Evolutionary conservation across 2,888 invertebrate species (phyloP).

Genomic region (Anticlea derivata): DNA sequence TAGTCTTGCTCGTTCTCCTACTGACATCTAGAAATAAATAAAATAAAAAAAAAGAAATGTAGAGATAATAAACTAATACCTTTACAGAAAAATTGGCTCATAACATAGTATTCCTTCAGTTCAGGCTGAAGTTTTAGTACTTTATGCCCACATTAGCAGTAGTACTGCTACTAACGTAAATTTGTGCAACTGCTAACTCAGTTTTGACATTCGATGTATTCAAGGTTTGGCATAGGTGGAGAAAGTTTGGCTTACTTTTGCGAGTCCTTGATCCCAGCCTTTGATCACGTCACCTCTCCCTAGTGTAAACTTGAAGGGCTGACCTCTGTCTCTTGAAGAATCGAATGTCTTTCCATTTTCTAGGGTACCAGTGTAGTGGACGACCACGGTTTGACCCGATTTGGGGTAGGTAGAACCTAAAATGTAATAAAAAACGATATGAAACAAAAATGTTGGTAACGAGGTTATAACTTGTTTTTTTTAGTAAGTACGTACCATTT

Average conservation of each 20-base stretch:
- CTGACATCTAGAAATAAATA: conserved; percentile 88
- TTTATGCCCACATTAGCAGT: too few relatives aligned
- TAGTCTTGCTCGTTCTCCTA: conserved; percentile 96
- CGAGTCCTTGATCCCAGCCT: conserved; percentile 98
- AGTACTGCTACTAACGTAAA: too few relatives aligned
- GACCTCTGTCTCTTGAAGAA: conserved; percentile 96
- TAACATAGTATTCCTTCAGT: too few relatives aligned
- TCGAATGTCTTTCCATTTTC: conserved; percentile 96
- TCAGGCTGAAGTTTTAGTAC: too few relatives aligned
- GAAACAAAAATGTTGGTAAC: conserved; percentile 2
- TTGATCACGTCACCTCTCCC: conserved; percentile 99
- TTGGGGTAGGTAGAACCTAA: conserved; percentile 96
- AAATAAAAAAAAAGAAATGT: too few relatives aligned
- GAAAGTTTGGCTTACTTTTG: conserved; percentile 84
- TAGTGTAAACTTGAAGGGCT: conserved; percentile 96
- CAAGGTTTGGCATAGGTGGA: too few relatives aligned
- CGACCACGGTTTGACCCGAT: conserved; percentile 96
- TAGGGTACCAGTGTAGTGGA: conserved; percentile 98
- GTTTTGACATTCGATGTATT: too few relatives aligned
- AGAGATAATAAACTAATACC: background rate
- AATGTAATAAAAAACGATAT: conserved; percentile 40
- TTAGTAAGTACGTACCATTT: conserved; percentile 53
- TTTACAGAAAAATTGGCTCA: too few relatives aligned
- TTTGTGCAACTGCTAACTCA: too few relatives aligned
- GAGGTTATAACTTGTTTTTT: background rate